phyloP scores from a whole-genome alignment of 2,113 vertebrate genomes.

The Okapia johnstoni region DNA sequence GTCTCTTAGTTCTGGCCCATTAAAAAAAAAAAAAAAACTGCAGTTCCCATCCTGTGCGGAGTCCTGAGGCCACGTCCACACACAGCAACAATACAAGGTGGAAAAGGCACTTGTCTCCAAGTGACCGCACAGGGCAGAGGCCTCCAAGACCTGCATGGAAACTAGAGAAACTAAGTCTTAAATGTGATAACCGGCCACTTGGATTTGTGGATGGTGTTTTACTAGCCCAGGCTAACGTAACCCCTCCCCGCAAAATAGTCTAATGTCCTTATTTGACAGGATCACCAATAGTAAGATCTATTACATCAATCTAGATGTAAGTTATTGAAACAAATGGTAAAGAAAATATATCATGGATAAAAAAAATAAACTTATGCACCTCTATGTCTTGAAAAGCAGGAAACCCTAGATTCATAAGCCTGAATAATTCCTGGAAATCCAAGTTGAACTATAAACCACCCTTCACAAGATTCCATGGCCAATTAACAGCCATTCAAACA shows the following conservation, averaged over 20 bases:
- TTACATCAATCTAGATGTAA: not conserved
- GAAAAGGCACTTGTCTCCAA: accelerated
- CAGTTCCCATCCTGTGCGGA: not conserved
- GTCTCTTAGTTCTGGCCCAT: not conserved
- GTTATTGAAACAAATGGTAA: not conserved
- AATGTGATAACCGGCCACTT: not conserved
- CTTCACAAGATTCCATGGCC: not conserved
- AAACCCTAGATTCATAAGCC: not conserved
- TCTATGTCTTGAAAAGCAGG: not conserved
- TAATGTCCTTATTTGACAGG: not conserved
- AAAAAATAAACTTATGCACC: not conserved
- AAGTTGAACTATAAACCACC: not conserved
- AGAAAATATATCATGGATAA: not conserved
- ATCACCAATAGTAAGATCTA: not conserved
- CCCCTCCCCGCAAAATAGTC: not conserved
- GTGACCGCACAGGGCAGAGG: accelerated
- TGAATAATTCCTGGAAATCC: not conserved
- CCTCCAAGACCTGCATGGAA: accelerated
- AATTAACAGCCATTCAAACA: not conserved
- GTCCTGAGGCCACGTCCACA: not conserved
- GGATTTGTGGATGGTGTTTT: not conserved
- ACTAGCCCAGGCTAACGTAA: not conserved
- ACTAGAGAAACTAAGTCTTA: not conserved
- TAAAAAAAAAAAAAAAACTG: not conserved
- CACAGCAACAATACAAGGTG: not conserved